Evolutionary conservation across 2,113 vertebrate species (phyloP).

Genomic region (Thryonomys swinderianus): DNA sequence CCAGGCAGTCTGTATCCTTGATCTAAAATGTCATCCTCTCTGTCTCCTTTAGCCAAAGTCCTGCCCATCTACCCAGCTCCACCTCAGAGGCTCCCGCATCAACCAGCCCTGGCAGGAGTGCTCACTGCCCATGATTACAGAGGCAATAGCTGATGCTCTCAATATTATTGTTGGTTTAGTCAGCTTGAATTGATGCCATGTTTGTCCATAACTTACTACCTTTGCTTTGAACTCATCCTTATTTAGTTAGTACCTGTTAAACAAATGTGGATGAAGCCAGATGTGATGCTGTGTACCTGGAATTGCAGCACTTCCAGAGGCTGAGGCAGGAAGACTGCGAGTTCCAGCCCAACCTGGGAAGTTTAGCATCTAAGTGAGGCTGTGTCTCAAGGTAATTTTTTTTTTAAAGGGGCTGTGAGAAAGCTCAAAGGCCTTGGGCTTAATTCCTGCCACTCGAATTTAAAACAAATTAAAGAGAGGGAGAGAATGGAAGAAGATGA

Average conservation of each 20-base stretch:
- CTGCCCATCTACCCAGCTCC: not conserved
- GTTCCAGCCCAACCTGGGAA: not conserved
- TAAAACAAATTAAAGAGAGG: not conserved
- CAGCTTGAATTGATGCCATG: not conserved
- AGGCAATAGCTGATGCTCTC: not conserved
- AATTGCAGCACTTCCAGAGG: not conserved
- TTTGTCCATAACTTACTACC: not conserved
- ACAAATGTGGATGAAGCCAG: not conserved
- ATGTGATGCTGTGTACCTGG: not conserved
- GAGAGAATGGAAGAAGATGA: not conserved
- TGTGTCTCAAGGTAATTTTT: not conserved
- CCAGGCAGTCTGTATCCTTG: not conserved
- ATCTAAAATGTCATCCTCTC: not conserved
- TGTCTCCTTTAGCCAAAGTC: not conserved
- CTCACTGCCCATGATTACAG: not conserved
- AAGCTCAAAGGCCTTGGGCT: not conserved
- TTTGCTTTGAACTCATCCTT: not conserved
- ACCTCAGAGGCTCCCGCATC: not conserved
- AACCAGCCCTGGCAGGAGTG: not conserved
- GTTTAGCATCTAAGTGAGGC: not conserved
- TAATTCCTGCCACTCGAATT: not conserved
- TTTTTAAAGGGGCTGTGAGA: not conserved
- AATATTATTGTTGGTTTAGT: not conserved
- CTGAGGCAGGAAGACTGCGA: not conserved
- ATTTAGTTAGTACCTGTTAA: not conserved